These are phyloP conservation scores for Entomyzon cyanotis DNA, from an alignment of 2,113 vertebrate species.

Conservation along the genomic window DNA sequence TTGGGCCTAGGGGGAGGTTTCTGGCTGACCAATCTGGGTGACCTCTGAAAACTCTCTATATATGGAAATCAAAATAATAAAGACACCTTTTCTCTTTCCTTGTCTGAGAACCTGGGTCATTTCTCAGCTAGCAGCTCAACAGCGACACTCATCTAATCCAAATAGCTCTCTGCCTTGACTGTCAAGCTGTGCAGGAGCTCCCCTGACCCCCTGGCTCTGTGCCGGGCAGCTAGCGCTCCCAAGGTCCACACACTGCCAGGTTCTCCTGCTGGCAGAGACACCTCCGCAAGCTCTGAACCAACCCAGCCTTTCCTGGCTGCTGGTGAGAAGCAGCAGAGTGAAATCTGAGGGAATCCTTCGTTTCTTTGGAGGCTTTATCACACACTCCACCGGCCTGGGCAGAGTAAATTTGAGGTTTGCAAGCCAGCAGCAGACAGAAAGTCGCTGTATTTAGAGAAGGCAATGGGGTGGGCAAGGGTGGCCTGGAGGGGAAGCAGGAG, in stretches of 20 bases:
- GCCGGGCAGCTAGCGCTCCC: background rate
- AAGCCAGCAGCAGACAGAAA: background rate
- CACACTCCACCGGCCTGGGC: background rate
- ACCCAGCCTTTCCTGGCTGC: background rate
- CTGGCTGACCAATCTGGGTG: no score
- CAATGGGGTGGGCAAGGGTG: fast-evolving
- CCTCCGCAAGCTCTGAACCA: background rate
- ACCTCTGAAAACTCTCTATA: no score
- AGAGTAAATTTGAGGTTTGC: background rate
- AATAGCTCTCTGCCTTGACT: slow-evolving; percentile 32
- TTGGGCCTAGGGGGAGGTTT: no score
- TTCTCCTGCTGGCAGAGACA: fast-evolving
- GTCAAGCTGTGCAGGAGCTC: background rate
- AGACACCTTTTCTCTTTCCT: no score
- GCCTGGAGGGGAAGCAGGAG: background rate
- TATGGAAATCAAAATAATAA: no score
- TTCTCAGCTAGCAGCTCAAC: no score
- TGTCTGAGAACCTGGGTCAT: no score
- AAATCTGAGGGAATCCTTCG: background rate
- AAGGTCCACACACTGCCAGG: background rate
- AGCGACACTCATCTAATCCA: slow-evolving; percentile 53
- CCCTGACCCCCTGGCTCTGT: fast-evolving
- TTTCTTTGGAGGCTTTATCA: background rate
- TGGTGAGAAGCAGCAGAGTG: background rate
- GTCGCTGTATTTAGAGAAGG: background rate